Evolutionary conservation across 1,140 invertebrate species (phyloP).

Genomic region (Popillia japonica): DNA sequence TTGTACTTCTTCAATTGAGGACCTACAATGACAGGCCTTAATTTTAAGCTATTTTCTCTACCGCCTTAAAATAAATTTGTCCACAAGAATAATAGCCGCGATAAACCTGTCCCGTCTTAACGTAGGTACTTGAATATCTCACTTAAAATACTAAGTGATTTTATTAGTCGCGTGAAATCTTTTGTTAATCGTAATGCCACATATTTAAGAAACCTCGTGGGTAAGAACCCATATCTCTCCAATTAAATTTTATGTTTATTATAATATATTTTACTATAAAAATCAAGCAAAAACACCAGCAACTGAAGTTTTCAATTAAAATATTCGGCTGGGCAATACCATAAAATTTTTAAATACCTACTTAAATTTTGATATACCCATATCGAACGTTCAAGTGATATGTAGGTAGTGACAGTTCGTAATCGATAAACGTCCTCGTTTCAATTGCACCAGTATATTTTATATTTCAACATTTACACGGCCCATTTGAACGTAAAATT

Average conservation of each 20-base stretch:
- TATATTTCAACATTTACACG: conserved; percentile 22
- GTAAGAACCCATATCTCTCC: not conserved
- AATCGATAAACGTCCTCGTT: conserved; percentile 4
- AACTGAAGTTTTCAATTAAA: conserved; percentile 16
- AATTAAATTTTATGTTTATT: conserved; percentile 10
- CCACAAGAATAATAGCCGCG: no score
- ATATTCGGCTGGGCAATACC: not conserved
- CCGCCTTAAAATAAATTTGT: no score
- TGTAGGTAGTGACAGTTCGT: not conserved
- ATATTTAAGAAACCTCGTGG: not conserved
- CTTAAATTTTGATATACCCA: conserved; percentile 2
- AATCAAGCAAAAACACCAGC: not conserved
- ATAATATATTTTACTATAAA: conserved; percentile 12
- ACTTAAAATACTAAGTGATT: not conserved
- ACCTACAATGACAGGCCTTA: no score
- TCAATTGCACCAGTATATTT: conserved; percentile 9
- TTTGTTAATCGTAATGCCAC: not conserved
- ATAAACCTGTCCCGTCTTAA: not conserved
- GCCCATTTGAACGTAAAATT: conserved; percentile 16
- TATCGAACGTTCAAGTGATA: not conserved
- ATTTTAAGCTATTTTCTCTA: no score
- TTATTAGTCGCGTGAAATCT: not conserved
- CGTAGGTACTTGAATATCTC: not conserved
- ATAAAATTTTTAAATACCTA: conserved; percentile 16
- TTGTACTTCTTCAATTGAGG: no score